A percentile compares a stretch with the other conserved stretches of the same genome.
Conservation (phyloP, 2,888 invertebrate species). For the Cryptophagus acutangulus region DNA sequence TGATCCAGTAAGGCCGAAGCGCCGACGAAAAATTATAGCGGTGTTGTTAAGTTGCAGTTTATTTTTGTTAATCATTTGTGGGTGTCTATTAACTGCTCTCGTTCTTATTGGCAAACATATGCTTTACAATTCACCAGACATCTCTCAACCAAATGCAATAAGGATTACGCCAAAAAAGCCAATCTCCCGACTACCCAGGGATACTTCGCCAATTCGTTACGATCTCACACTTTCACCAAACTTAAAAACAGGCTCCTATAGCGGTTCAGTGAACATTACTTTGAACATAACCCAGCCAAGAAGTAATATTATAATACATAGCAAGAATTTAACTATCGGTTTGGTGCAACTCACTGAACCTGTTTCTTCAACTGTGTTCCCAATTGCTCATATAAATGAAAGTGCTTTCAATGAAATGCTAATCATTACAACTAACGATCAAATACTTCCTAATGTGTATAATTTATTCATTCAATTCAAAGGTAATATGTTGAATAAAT, state of each 20-base stretch:
- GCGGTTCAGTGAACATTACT: slow-evolving; percentile 55
- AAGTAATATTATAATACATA: slow-evolving; percentile 36
- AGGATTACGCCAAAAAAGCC: slow-evolving; percentile 1
- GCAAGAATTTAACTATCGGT: slow-evolving; percentile 35
- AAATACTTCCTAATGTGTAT: slow-evolving; percentile 48
- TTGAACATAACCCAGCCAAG: slow-evolving; percentile 43
- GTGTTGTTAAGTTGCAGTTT: slow-evolving; percentile 36
- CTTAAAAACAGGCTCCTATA: slow-evolving; percentile 55
- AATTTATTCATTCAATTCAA: slow-evolving; percentile 57
- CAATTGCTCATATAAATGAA: slow-evolving; percentile 35
- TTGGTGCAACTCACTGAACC: slow-evolving; percentile 28
- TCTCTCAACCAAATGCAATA: slow-evolving; percentile 2
- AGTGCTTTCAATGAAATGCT: slow-evolving; percentile 35
- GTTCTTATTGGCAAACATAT: slow-evolving; percentile 42
- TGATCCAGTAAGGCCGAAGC: slow-evolving; percentile 3
- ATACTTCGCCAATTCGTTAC: slow-evolving; percentile 59
- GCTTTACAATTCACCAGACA: slow-evolving; percentile 23
- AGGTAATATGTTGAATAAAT: slow-evolving; percentile 59
- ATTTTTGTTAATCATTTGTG: slow-evolving; percentile 41
- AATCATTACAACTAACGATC: slow-evolving; percentile 33
- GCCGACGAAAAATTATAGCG: slow-evolving; percentile 2
- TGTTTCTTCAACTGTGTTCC: slow-evolving; percentile 12
- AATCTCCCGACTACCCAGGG: slow-evolving; percentile 54
- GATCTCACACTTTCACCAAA: slow-evolving; percentile 61
- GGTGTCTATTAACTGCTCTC: slow-evolving; percentile 40